phyloP scores from a whole-genome alignment of 92 coral and sea anemone species.

The Palythoa heliodiscus region DNA sequence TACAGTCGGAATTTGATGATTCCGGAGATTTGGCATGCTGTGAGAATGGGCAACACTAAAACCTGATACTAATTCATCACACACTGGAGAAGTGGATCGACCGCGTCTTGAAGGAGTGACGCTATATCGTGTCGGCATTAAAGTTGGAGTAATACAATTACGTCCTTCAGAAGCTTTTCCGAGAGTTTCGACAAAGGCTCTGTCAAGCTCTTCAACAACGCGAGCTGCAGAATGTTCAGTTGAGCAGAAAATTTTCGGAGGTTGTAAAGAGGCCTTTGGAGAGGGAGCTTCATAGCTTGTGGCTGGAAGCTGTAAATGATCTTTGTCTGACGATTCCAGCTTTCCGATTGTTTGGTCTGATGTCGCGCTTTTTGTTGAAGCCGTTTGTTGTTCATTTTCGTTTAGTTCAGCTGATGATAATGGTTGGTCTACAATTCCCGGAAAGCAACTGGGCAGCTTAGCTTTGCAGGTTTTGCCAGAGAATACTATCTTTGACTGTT shows the following conservation, averaged over 20 bases:
- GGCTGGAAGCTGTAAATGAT: neutral
- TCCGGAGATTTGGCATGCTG: conserved; percentile 34
- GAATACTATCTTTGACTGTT: neutral
- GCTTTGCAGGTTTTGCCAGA: conserved; percentile 40
- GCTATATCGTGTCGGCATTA: conserved; percentile 25
- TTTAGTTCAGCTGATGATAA: neutral
- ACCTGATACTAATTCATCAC: neutral
- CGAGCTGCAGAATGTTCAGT: conserved; percentile 40
- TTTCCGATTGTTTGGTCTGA: neutral
- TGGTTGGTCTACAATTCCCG: conserved; percentile 19
- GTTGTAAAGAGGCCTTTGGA: neutral
- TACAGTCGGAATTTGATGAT: neutral
- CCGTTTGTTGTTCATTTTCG: neutral
- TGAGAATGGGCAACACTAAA: conserved; percentile 19
- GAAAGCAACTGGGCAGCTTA: conserved; percentile 31
- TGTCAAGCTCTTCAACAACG: conserved; percentile 35
- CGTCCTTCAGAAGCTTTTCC: neutral
- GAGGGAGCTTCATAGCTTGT: neutral
- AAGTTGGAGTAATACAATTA: conserved; percentile 20
- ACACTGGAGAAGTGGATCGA: neutral
- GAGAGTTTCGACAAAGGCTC: conserved; percentile 25
- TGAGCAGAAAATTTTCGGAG: conserved; percentile 1
- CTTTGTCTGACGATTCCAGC: neutral
- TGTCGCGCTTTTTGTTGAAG: neutral
- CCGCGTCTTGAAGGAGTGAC: neutral